Evolutionary conservation across 1,140 invertebrate species (phyloP), one percentile per base, ranked within the genome.

Genomic region (Bemisia tabaci): DNA sequence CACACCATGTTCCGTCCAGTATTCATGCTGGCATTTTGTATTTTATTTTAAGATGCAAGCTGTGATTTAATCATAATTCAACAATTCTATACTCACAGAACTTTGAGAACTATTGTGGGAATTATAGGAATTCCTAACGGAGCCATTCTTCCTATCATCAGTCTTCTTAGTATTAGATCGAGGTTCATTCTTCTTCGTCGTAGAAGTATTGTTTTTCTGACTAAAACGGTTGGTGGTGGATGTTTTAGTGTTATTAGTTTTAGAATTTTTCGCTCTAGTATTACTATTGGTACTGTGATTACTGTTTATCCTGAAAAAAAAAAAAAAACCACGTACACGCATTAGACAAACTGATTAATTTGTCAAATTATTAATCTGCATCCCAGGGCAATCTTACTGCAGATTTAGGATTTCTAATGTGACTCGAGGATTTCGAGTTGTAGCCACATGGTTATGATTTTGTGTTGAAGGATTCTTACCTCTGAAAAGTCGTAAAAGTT

Each of bases 201-300:
- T 48, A 9, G 63, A 22, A 23, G 27, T 65, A 39, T 58, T 65
- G 22, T 65, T 65, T n/a, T 63, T 63, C n/a, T 63, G 25, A 63
- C 25, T 58, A 22, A 24, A 58, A 24, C 58, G 25, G 26, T 24
- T 26, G 59, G 1, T 66, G 39, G 65, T 61, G 22, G 48, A 63
- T 63, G 64, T 65, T 39, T 68, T 65, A 12, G 62, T 65, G 65
- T 48, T 65, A 64, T 68, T 61, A 63, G 64, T 33, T 59, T 68
- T 68, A 2, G 26, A 33, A 24, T 68, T 65, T 63, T 68, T 68
- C 63, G 59, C 65, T 22, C 26, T 22, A 60, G 22, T 59, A 59
- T 68, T 22, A 60, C 17, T 59, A 59, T 68, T 59, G 60, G 66
- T 48, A 65, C 63, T 58, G 48, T 26, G 48, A 39, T 65, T 65